phyloP scores from a whole-genome alignment of 2,797 vertebrate species.

The Cossypha niveicapilla region DNA sequence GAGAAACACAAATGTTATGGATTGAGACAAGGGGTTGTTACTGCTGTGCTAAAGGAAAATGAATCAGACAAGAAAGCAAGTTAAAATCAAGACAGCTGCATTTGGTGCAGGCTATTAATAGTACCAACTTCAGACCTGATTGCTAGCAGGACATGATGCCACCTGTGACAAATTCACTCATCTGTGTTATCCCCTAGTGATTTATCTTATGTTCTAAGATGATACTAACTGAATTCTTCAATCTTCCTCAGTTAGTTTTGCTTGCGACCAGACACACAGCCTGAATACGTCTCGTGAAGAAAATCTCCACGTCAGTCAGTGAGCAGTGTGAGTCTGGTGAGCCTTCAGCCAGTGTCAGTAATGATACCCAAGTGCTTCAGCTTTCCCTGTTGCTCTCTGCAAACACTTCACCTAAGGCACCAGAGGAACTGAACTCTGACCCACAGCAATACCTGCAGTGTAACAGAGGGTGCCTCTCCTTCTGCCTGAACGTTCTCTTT shows the following conservation, averaged over 20 bases:
- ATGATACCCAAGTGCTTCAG: background rate
- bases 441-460: background rate
- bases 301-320: background rate
- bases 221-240: background rate
- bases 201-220: background rate
- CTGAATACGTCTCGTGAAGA: fast-evolving
- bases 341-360: background rate
- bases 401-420: background rate
- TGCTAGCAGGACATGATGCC: background rate
- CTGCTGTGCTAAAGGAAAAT: background rate
- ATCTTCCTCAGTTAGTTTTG: background rate
- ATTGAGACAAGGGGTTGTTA: background rate
- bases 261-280: background rate
- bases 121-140: background rate
- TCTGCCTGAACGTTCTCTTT: background rate
- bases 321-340: background rate
- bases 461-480: background rate
- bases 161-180: background rate
- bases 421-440: background rate
- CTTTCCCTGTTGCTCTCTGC: background rate
- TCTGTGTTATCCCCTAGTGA: background rate
- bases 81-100: background rate
- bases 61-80: background rate
- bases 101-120: background rate
- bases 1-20: background rate